Evolutionary conservation across 2,888 invertebrate genomes (phyloP).

Genomic region (Dromius quadrimaculatus): DNA sequence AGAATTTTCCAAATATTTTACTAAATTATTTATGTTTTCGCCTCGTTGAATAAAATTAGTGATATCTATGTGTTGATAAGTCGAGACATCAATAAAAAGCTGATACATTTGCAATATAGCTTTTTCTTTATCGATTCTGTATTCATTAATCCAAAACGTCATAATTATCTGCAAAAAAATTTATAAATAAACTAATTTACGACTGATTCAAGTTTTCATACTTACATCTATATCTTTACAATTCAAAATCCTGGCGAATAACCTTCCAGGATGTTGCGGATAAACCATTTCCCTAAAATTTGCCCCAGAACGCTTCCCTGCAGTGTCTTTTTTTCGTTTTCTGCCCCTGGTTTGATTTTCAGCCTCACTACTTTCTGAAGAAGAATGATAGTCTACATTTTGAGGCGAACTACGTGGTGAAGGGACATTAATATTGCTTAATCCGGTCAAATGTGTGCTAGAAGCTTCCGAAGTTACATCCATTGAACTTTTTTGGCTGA

Average conservation of each 20-base stretch:
- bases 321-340: no score
- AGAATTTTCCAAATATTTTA: background rate
- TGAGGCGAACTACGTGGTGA: no score
- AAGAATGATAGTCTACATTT: no score
- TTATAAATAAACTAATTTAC: background rate
- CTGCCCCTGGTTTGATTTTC: no score
- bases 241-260: background rate
- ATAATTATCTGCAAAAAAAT: background rate
- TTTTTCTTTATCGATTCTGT: background rate
- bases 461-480: no score
- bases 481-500: no score
- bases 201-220: background rate
- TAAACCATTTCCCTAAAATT: no score
- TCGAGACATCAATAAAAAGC: slow-evolving; percentile 6
- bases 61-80: slow-evolving; percentile 17
- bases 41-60: background rate
- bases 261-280: background rate
- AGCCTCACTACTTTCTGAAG: background rate
- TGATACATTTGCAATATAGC: background rate
- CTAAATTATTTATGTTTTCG: background rate
- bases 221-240: background rate
- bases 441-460: no score
- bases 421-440: no score
- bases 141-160: background rate
- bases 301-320: no score